phyloP scores from a whole-genome alignment of 2,113 vertebrate species.

The Platanista minor region DNA sequence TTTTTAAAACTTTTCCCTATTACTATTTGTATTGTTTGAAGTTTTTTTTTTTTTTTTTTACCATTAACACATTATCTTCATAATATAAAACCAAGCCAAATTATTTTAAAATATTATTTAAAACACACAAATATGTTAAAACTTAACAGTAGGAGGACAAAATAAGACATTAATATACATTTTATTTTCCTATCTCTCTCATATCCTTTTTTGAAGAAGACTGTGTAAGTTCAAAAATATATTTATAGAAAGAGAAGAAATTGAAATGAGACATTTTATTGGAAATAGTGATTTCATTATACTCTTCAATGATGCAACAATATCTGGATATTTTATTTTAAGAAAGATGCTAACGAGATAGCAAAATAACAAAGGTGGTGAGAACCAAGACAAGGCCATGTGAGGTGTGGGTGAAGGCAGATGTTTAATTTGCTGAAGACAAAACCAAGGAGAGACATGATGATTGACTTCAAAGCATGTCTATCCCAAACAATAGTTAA shows the following conservation, averaged over 20 bases:
- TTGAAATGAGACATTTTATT: background rate
- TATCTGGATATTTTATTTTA: background rate
- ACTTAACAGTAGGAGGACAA: background rate
- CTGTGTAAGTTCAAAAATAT: background rate
- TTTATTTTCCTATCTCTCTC: constrained; percentile 4
- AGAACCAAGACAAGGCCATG: background rate
- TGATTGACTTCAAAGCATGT: background rate
- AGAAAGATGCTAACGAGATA: background rate
- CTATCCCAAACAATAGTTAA: background rate
- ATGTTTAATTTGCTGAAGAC: background rate
- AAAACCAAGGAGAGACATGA: background rate
- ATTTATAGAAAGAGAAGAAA: constrained; percentile 1
- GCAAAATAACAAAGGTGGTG: background rate
- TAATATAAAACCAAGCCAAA: background rate
- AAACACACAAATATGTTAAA: background rate
- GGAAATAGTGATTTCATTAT: background rate
- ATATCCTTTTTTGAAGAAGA: background rate
- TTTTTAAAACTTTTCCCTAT: background rate
- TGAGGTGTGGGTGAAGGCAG: background rate
- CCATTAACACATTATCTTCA: background rate
- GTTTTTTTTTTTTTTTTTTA: background rate
- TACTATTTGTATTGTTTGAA: background rate
- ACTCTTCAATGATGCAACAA: background rate
- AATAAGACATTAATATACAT: background rate
- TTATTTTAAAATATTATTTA: background rate